Evolutionary conservation across 2,113 vertebrate species (phyloP).

Genomic region (Lethenteron camtschaticum): DNA sequence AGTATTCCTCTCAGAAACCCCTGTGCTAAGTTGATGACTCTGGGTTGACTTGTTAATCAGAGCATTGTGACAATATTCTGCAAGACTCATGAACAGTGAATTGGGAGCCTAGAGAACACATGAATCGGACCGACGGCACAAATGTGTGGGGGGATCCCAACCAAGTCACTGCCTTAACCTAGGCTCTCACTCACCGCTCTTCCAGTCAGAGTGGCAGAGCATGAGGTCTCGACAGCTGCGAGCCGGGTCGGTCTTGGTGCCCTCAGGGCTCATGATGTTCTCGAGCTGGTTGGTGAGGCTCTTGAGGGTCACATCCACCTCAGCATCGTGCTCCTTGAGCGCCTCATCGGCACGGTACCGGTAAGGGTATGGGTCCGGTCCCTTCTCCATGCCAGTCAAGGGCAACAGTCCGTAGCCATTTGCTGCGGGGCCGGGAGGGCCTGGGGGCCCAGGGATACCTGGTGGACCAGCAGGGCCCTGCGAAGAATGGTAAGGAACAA

Average conservation of each 20-base stretch:
- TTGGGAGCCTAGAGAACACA: too few relatives aligned
- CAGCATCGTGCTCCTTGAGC: background rate
- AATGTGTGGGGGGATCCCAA: too few relatives aligned
- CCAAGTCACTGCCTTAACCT: too few relatives aligned
- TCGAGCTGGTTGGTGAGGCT: background rate
- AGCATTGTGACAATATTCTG: too few relatives aligned
- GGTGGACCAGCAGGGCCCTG: background rate
- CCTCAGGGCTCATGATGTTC: background rate
- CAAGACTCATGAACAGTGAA: too few relatives aligned
- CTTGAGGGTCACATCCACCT: constrained; percentile 2
- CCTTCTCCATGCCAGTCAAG: background rate
- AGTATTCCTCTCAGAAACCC: too few relatives aligned
- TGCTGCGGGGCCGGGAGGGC: background rate
- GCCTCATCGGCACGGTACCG: background rate
- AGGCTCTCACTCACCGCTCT: background rate
- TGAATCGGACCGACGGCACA: too few relatives aligned
- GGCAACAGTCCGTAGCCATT: background rate
- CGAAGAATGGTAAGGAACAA: background rate
- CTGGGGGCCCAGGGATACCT: constrained; percentile 1
- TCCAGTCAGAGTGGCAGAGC: constrained; percentile 1
- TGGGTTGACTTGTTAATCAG: too few relatives aligned
- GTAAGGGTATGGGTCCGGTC: background rate
- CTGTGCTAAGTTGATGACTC: too few relatives aligned
- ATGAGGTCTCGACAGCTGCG: constrained; percentile 1
- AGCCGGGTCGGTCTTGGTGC: constrained; percentile 2